These are phyloP conservation scores for Pollicipes pollicipes DNA, from an alignment of 1,140 invertebrate species.

Conservation along the genomic window DNA sequence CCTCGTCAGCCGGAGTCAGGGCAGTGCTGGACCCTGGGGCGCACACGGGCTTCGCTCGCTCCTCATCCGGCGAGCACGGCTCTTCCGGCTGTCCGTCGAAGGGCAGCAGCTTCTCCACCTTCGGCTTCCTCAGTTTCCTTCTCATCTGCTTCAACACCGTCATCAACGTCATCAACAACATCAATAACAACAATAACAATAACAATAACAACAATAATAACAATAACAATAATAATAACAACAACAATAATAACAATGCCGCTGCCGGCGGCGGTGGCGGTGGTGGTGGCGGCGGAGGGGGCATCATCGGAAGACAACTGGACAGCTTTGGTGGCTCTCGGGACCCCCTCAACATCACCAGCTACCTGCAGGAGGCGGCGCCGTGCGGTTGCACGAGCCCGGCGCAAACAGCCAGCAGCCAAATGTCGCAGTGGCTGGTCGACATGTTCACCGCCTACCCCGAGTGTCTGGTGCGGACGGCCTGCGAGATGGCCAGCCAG, in stretches of 20 bases:
- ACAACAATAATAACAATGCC: constrained; percentile 25
- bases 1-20: constrained; percentile 54
- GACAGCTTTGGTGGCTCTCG: no score
- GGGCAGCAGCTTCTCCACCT: constrained; percentile 65
- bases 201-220: constrained; percentile 15
- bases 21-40: constrained; percentile 35
- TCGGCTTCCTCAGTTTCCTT: constrained; percentile 52
- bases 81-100: constrained; percentile 35
- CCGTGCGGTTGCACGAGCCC: not conserved
- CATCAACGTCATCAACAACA: constrained; percentile 35
- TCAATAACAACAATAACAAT: constrained; percentile 13
- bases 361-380: not conserved
- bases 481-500: not conserved
- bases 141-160: constrained; percentile 67
- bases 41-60: no score
- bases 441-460: not conserved
- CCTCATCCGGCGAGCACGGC: no score
- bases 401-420: not conserved
- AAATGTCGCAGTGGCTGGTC: not conserved
- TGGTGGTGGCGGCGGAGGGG: constrained; percentile 18
- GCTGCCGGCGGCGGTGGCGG: constrained; percentile 45
- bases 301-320: not conserved
- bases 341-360: not conserved
- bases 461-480: not conserved
- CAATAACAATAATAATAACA: constrained; percentile 13